Evolutionary conservation across 2,888 invertebrate genomes (phyloP).

Genomic region (Stictocephala bisonia): DNA sequence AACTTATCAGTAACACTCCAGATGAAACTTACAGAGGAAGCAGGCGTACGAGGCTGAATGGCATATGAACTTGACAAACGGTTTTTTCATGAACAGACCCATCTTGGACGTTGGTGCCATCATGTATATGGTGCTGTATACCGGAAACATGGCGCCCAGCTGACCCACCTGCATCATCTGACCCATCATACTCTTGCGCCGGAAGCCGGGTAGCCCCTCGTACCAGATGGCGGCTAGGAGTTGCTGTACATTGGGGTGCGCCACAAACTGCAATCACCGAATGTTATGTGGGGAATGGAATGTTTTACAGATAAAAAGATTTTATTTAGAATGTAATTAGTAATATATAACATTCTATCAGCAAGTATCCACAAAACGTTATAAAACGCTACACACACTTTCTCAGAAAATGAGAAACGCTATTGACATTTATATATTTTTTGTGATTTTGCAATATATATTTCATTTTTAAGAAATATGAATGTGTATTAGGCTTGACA

Average conservation of each 20-base stretch:
- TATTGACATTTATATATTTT: too few species aligned
- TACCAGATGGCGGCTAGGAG: conserved; percentile 97
- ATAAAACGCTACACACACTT: too few species aligned
- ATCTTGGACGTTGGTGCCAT: conserved; percentile 88
- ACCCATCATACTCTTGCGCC: conserved; percentile 88
- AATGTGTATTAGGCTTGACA: too few species aligned
- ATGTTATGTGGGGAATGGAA: not conserved
- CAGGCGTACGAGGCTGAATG: conserved; percentile 96
- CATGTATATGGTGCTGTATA: conserved; percentile 93
- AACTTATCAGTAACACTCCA: not conserved
- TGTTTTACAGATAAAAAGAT: not conserved
- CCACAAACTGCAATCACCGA: conserved; percentile 93
- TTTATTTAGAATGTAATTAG: too few species aligned
- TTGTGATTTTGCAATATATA: too few species aligned
- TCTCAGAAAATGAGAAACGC: too few species aligned
- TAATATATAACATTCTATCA: too few species aligned
- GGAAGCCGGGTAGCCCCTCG: conserved; percentile 96
- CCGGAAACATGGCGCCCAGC: conserved; percentile 91
- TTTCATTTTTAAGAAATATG: too few species aligned
- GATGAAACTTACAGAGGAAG: conserved; percentile 86
- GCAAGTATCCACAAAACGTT: too few species aligned
- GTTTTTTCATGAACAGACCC: conserved; percentile 94
- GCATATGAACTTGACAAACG: conserved; percentile 98
- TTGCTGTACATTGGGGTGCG: conserved; percentile 98
- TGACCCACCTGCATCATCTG: conserved; percentile 89